Evolutionary conservation across 2,888 invertebrate genomes (phyloP), one percentile per base, ranked within the genome.

Genomic region (Erebia aethiops): DNA sequence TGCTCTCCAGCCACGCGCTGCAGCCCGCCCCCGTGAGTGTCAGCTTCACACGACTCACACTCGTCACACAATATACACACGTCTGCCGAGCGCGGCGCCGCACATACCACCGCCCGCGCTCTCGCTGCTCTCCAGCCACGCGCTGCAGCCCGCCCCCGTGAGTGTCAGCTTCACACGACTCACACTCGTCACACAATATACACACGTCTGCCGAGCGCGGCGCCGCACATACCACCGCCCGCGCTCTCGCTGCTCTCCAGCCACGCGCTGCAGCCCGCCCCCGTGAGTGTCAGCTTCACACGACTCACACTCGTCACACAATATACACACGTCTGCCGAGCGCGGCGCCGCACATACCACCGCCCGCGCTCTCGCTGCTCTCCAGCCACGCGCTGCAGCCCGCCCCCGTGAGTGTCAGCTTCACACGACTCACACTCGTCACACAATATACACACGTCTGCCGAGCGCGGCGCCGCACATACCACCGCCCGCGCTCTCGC

Each of bases 121-220:
- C 67, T 46, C 64, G 35, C 35, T 67, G 26, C 69, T 70, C 58
- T 35, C 71, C 49, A 51, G 46, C 11, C 72, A 70, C 52, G 57
- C 62, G 18, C 52, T 85, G 81, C 87, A 81, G 75, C 83, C 84
- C 1, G 80, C 84, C 60, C 87, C 88, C 26, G 89, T 89, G 56
- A 66, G 66, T 66, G 14, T 18, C 18, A 13, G 35, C 10, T 13
- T n/a, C 16, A 16, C 21, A 13, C 13, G 51, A 41, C 41, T 2
- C 21, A 21, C 21, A 21, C 21, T 1, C 1, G 3, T 26, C 26
- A 26, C 26, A 26, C 26, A 4, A 26, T 35, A 7, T 7, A 35
- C 35, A 35, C 35, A 35, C 35, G n/a, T n/a, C n/a, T n/a, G n/a
- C 86, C 91, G 81, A 87, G 80, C 68, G 70, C 70, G 69, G 67